Percentiles rank a stretch among this genome's conserved stretches.
phyloP scores from a whole-genome alignment of 2,113 vertebrate species.

The Tichodroma muraria region DNA sequence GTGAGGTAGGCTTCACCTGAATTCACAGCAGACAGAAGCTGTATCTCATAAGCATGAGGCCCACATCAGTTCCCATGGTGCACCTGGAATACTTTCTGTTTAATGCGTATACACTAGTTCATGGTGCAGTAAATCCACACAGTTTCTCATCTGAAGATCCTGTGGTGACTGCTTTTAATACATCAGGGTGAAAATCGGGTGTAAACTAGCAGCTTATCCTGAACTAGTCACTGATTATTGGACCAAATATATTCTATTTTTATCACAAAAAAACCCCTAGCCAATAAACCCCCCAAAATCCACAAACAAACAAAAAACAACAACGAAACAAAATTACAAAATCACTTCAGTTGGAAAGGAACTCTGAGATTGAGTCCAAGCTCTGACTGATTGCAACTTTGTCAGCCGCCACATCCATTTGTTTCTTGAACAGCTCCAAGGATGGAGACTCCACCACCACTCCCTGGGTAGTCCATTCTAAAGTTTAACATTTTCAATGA shows the following conservation, averaged over 20 bases:
- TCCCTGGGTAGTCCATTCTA: accelerated
- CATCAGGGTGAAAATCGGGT: background rate
- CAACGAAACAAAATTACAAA: background rate
- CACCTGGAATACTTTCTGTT: accelerated
- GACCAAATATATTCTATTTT: background rate
- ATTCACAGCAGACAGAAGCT: background rate
- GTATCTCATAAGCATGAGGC: background rate
- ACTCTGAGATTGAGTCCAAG: accelerated
- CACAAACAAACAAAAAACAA: background rate
- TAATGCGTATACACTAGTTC: accelerated
- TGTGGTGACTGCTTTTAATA: background rate
- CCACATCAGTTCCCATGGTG: background rate
- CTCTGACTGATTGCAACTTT: background rate
- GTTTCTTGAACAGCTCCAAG: background rate
- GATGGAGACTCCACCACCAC: background rate
- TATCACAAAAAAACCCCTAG: background rate
- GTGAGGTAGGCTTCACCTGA: background rate
- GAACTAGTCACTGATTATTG: background rate
- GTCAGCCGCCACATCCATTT: too few relatives aligned
- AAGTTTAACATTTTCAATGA: background rate
- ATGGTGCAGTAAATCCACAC: background rate
- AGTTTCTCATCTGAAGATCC: background rate
- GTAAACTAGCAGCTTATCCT: background rate
- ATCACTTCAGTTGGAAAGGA: background rate
- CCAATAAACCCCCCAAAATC: too few relatives aligned